These are phyloP conservation scores for Wasmannia auropunctata DNA, from an alignment of 1,140 invertebrate species.

Conservation along the genomic window DNA sequence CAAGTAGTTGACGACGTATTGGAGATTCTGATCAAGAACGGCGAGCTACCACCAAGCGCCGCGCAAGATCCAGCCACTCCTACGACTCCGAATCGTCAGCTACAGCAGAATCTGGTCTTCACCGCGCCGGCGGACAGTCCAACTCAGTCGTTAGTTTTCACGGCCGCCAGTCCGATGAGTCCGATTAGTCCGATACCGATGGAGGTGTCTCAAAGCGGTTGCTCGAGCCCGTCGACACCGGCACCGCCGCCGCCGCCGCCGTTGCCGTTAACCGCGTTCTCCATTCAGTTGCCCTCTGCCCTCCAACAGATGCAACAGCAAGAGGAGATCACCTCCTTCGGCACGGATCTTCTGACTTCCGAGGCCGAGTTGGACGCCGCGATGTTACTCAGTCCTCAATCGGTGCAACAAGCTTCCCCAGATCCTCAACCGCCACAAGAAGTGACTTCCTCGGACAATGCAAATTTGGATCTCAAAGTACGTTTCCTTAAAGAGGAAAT, in stretches of 20 bases:
- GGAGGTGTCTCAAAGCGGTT: slow-evolving; percentile 81
- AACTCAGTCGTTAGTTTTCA: slow-evolving; percentile 80
- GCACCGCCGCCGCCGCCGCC: slow-evolving; percentile 84
- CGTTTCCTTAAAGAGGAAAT: background rate
- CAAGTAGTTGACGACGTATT: slow-evolving; percentile 97
- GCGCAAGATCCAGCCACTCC: slow-evolving; percentile 91
- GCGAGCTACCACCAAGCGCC: slow-evolving; percentile 95
- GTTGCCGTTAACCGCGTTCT: slow-evolving; percentile 84
- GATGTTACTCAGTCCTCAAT: slow-evolving; percentile 82
- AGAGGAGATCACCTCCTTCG: slow-evolving; percentile 77
- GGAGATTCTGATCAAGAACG: slow-evolving; percentile 97
- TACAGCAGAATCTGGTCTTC: slow-evolving; percentile 83
- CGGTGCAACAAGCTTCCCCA: slow-evolving; percentile 78
- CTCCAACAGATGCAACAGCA: slow-evolving; percentile 76
- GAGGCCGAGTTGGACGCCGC: slow-evolving; percentile 79
- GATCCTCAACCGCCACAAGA: slow-evolving; percentile 83
- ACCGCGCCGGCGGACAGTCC: slow-evolving; percentile 79
- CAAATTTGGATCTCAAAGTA: slow-evolving; percentile 83
- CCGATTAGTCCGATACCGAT: slow-evolving; percentile 84
- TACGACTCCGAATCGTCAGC: slow-evolving; percentile 85
- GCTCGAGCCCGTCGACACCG: slow-evolving; percentile 80
- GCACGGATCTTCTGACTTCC: slow-evolving; percentile 72
- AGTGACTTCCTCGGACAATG: slow-evolving; percentile 83
- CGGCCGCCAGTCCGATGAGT: slow-evolving; percentile 79
- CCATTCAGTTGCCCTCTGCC: slow-evolving; percentile 83